phyloP scores from a whole-genome alignment of 2,888 invertebrate genomes.

The Eupsilia transversa region DNA sequence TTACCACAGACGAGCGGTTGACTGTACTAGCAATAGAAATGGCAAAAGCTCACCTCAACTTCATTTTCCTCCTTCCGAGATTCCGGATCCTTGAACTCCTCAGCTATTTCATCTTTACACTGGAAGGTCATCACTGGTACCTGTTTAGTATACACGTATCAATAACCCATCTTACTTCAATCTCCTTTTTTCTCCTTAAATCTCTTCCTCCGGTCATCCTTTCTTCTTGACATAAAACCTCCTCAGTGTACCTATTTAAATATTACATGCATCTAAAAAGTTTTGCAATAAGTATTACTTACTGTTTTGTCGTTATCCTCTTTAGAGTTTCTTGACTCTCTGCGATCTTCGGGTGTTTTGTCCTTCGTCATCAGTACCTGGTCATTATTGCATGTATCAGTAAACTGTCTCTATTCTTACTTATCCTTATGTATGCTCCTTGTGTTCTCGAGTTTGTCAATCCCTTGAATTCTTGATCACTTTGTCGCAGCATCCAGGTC shows the following conservation, averaged over 20 bases:
- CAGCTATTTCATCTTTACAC: conserved; percentile 89
- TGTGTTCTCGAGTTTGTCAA: not conserved
- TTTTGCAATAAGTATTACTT: conserved; percentile 41
- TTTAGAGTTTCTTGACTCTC: conserved; percentile 80
- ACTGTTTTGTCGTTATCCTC: conserved; percentile 80
- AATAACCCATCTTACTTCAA: conserved; percentile 49
- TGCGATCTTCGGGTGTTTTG: conserved; percentile 56
- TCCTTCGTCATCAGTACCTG: conserved; percentile 36
- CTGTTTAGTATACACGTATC: conserved; percentile 57
- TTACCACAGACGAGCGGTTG: not conserved
- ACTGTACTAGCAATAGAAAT: conserved; percentile 43
- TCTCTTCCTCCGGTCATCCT: conserved; percentile 30
- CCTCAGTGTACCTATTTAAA: conserved; percentile 39
- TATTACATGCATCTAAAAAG: conserved; percentile 39
- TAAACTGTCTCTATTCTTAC: not conserved
- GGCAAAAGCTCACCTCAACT: conserved; percentile 61
- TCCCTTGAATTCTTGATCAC: not conserved
- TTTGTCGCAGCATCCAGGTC: not conserved
- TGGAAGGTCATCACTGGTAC: conserved; percentile 70
- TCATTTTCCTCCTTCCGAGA: conserved; percentile 80
- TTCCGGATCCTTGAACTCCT: conserved; percentile 86
- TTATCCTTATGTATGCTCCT: not conserved
- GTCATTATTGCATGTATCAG: conserved; percentile 10
- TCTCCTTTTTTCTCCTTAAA: conserved; percentile 42
- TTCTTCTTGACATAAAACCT: conserved; percentile 41